Percentiles rank a stretch among this genome's conserved stretches.
phyloP scores from a whole-genome alignment of 1,140 invertebrate species.

The Drosophila willistoni region DNA sequence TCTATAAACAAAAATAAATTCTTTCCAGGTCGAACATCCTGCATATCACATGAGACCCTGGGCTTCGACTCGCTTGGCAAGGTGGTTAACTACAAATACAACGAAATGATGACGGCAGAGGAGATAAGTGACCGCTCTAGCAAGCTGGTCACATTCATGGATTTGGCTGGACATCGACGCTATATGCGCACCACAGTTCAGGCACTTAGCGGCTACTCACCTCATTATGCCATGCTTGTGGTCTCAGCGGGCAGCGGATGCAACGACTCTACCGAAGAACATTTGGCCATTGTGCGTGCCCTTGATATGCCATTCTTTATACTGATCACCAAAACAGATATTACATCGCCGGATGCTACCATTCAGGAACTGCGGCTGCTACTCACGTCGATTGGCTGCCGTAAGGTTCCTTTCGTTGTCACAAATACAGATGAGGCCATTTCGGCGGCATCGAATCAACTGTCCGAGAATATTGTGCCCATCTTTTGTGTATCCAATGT shows the following conservation, averaged over 20 bases:
- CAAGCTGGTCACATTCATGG: constrained; percentile 97
- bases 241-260: constrained; percentile 87
- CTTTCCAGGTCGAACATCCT: constrained; percentile 92
- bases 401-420: constrained; percentile 88
- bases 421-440: constrained; percentile 89
- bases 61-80: constrained; percentile 94
- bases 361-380: constrained; percentile 87
- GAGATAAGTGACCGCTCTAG: constrained; percentile 96
- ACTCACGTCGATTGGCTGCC: constrained; percentile 87
- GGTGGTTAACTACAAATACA: constrained; percentile 93
- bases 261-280: constrained; percentile 90
- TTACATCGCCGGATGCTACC: constrained; percentile 86
- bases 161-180: constrained; percentile 98
- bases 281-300: constrained; percentile 92
- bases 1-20: neutral
- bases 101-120: constrained; percentile 95
- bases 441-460: constrained; percentile 86
- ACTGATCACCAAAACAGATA: constrained; percentile 95
- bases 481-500: constrained; percentile 98
- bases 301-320: constrained; percentile 95
- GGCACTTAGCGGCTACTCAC: constrained; percentile 96
- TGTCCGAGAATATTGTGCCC: constrained; percentile 89
- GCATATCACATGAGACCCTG: constrained; percentile 97
- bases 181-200: constrained; percentile 98
- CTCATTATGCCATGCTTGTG: constrained; percentile 97